A percentile compares a stretch with the other conserved stretches of the same genome.
Conservation (phyloP, 2,797 vertebrate species). For the Percopsis omiscomaycus region DNA sequence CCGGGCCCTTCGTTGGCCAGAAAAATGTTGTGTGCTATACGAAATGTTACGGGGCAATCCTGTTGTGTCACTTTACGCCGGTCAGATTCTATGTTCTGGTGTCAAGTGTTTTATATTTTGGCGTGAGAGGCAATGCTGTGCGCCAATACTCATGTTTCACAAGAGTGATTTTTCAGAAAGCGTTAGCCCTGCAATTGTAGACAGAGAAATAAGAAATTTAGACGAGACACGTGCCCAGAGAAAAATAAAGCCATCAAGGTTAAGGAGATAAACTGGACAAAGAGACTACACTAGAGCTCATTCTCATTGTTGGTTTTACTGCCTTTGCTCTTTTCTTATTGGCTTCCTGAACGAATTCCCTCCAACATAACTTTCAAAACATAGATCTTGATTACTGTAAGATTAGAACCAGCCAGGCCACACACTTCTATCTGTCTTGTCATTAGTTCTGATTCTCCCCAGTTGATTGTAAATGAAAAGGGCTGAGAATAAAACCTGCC, state of each 20-base stretch:
- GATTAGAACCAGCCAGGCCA: slow-evolving; percentile 5
- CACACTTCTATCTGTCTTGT: slow-evolving; percentile 14
- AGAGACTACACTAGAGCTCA: background rate
- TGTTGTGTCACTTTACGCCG: slow-evolving; percentile 11
- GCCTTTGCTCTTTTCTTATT: background rate
- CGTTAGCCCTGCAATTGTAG: slow-evolving; percentile 19
- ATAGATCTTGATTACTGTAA: slow-evolving; percentile 4
- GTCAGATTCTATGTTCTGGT: slow-evolving; percentile 18
- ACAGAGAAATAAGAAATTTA: slow-evolving; percentile 1
- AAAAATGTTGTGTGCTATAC: slow-evolving; percentile 1
- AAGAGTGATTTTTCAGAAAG: slow-evolving; percentile 19
- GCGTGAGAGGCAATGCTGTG: slow-evolving; percentile 1
- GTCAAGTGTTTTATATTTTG: slow-evolving; percentile 35
- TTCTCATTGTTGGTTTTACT: background rate
- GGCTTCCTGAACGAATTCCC: background rate
- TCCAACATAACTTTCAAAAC: background rate
- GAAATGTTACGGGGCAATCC: slow-evolving; percentile 5
- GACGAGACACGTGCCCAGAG: background rate
- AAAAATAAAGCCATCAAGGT: background rate
- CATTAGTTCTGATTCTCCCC: slow-evolving; percentile 20
- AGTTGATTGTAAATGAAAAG: slow-evolving; percentile 40
- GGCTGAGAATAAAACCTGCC: slow-evolving; percentile 35
- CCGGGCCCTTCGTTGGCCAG: slow-evolving; percentile 11
- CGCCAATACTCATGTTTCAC: slow-evolving; percentile 48
- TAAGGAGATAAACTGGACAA: background rate